These are phyloP conservation scores for Pangasius djambal DNA, from an alignment of 2,797 vertebrate species.

Conservation along the genomic window DNA sequence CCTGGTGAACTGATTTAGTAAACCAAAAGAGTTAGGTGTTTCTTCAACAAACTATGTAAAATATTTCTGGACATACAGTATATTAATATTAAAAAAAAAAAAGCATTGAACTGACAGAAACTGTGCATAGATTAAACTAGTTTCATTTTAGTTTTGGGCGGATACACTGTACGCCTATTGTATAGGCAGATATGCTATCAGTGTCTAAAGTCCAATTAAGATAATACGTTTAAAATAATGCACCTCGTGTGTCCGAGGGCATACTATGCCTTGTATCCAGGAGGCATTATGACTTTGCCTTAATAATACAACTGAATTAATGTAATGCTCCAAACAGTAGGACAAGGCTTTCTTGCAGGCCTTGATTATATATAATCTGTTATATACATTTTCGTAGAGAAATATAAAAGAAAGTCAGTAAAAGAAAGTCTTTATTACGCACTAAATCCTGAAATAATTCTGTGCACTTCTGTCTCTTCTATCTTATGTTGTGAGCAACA, in stretches of 20 bases:
- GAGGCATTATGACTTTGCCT: not conserved
- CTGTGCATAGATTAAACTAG: not conserved
- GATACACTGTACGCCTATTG: not conserved
- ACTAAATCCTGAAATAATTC: not conserved
- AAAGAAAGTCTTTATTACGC: not conserved
- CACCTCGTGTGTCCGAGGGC: not conserved
- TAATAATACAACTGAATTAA: not conserved
- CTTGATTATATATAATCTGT: not conserved
- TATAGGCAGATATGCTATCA: constrained; percentile 22
- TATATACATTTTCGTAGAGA: not conserved
- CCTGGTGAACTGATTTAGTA: constrained; percentile 5
- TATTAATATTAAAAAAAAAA: not conserved
- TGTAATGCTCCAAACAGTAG: not conserved
- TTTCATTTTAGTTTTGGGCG: not conserved
- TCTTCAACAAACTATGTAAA: not conserved
- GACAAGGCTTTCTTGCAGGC: not conserved
- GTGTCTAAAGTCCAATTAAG: constrained; percentile 36
- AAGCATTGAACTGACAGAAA: not conserved
- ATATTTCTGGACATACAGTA: not conserved
- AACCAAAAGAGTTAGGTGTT: not conserved
- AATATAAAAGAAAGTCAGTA: not conserved
- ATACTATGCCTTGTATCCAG: not conserved
- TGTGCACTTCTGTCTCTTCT: not conserved
- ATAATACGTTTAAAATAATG: constrained; percentile 22
- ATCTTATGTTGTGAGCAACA: not conserved